phyloP scores from a whole-genome alignment of 2,888 invertebrate genomes.

The Drosophila mimetica region DNA sequence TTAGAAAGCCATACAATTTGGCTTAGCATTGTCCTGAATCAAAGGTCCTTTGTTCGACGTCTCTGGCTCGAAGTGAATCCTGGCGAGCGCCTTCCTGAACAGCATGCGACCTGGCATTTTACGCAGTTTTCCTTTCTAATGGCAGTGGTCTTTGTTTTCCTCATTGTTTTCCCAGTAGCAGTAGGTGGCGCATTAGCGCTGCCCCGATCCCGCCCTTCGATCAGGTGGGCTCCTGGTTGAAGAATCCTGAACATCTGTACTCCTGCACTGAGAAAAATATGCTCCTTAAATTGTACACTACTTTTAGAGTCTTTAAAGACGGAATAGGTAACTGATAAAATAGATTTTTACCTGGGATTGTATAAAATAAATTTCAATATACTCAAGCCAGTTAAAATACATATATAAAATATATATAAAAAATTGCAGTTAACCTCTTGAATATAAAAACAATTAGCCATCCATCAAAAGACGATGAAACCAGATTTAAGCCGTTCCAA shows the following conservation, averaged over 20 bases:
- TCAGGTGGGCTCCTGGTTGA: conserved; percentile 42
- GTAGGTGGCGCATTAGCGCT: conserved; percentile 72
- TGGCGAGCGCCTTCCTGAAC: conserved; percentile 52
- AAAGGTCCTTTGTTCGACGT: conserved; percentile 31
- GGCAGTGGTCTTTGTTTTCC: conserved; percentile 44
- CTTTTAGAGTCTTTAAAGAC: too few relatives aligned
- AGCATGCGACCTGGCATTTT: conserved; percentile 48
- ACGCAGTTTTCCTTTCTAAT: conserved; percentile 49
- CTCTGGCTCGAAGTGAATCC: conserved; percentile 22
- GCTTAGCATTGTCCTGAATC: conserved; percentile 61
- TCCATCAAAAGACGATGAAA: background rate
- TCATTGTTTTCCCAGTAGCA: conserved; percentile 57
- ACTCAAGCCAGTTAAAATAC: too few relatives aligned
- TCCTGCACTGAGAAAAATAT: conserved; percentile 4
- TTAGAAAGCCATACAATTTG: conserved; percentile 67
- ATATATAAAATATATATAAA: too few relatives aligned
- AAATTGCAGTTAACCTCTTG: too few relatives aligned
- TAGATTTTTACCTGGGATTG: too few relatives aligned
- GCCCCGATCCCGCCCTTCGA: conserved; percentile 56
- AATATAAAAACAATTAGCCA: background rate
- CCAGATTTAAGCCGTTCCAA: background rate
- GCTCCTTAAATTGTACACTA: too few relatives aligned
- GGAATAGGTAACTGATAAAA: background rate
- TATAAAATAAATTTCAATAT: too few relatives aligned
- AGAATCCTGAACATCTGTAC: conserved; percentile 14